A percentile compares a stretch with the other conserved stretches of the same genome.
Conservation (phyloP, 2,113 vertebrate species). For the Phodopus roborovskii region DNA sequence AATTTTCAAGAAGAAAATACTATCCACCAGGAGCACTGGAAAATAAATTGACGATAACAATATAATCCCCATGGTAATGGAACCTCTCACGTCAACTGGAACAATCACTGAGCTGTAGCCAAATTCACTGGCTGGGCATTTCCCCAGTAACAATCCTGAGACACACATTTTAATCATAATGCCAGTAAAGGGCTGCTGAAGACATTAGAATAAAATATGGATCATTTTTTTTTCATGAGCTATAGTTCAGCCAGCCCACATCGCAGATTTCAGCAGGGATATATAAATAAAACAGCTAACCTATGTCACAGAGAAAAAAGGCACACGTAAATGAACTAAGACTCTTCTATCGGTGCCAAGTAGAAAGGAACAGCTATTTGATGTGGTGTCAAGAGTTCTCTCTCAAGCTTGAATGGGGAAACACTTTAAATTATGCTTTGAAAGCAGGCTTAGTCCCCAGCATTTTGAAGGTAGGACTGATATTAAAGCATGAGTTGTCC, state of each 20-base stretch:
- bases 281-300: slow-evolving; percentile 49
- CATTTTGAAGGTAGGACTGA: slow-evolving; percentile 21
- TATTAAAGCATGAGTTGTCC: background rate
- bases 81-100: slow-evolving; percentile 12
- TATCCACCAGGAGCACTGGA: background rate
- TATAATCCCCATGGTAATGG: background rate
- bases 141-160: slow-evolving; percentile 35
- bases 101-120: slow-evolving; percentile 22
- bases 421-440: background rate
- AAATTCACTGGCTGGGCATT: slow-evolving; percentile 37
- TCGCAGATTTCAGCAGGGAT: slow-evolving; percentile 26
- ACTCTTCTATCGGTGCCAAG: background rate
- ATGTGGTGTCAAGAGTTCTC: background rate
- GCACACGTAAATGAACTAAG: slow-evolving; percentile 7
- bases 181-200: slow-evolving; percentile 43
- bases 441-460: background rate
- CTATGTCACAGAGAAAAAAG: background rate
- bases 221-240: slow-evolving; percentile 36
- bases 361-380: background rate
- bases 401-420: background rate
- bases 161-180: slow-evolving; percentile 57
- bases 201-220: slow-evolving; percentile 61
- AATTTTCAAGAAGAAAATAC: slow-evolving; percentile 58
- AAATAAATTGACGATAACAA: slow-evolving; percentile 41
- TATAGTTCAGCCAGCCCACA: slow-evolving; percentile 19